These are phyloP conservation scores for Knipowitschia caucasica DNA, from an alignment of 2,797 vertebrate species.

Conservation along the genomic window DNA sequence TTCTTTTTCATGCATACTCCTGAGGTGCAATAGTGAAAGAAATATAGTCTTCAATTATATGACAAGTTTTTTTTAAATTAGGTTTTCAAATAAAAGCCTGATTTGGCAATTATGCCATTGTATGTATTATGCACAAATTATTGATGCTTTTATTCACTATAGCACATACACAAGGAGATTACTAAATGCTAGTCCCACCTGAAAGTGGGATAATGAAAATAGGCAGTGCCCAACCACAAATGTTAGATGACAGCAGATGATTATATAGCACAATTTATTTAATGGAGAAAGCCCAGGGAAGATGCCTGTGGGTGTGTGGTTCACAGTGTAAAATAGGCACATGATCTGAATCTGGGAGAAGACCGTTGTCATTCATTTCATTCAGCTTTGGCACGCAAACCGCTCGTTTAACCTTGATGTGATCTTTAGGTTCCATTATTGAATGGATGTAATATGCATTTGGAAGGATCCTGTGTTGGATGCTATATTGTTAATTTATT, in stretches of 20 bases:
- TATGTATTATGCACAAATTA: constrained; percentile 43
- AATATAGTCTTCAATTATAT: too few relatives aligned
- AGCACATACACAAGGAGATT: constrained; percentile 74
- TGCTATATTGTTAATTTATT: constrained; percentile 46
- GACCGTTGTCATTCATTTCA: constrained; percentile 25
- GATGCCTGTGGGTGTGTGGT: constrained; percentile 57
- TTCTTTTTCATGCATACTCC: too few relatives aligned
- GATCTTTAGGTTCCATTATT: constrained; percentile 62
- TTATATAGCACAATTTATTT: constrained; percentile 82
- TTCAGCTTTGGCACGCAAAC: constrained; percentile 40
- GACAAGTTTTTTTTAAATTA: too few relatives aligned
- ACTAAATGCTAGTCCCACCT: constrained; percentile 61
- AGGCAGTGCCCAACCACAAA: constrained; percentile 71
- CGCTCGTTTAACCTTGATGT: constrained; percentile 58
- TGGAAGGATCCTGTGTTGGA: too few relatives aligned
- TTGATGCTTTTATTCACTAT: constrained; percentile 65
- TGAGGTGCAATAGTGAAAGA: too few relatives aligned
- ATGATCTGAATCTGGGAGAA: constrained; percentile 25
- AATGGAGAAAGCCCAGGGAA: constrained; percentile 75
- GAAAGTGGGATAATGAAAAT: constrained; percentile 81
- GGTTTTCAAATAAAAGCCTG: too few relatives aligned
- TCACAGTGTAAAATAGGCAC: constrained; percentile 54
- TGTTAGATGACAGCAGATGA: constrained; percentile 80
- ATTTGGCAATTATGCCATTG: too few relatives aligned
- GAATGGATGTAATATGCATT: constrained; percentile 62